A percentile compares a stretch with the other conserved stretches of the same genome.
phyloP scores from a whole-genome alignment of 2,113 vertebrate genomes.

The Paedocypris sp. region DNA sequence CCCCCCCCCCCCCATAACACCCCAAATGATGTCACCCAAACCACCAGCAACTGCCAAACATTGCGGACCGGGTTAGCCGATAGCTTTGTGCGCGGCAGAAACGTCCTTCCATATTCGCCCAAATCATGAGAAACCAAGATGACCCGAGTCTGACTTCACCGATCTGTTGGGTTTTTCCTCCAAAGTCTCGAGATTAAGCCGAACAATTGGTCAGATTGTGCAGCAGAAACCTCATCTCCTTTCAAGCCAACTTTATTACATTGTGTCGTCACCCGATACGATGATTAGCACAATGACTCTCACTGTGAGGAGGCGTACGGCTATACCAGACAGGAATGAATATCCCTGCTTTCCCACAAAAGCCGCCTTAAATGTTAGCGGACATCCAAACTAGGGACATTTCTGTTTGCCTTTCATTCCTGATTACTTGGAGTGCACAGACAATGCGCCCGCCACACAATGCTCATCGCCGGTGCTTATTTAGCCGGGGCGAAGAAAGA shows the following conservation, averaged over 20 bases:
- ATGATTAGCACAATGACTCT: slow-evolving; percentile 35
- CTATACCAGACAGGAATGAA: slow-evolving; percentile 34
- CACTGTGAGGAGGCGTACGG: slow-evolving; percentile 28
- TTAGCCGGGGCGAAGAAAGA: slow-evolving; percentile 14
- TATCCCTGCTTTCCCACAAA: slow-evolving; percentile 16
- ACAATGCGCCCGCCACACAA: neutral
- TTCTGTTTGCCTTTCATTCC: slow-evolving; percentile 17
- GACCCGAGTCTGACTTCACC: slow-evolving; percentile 12
- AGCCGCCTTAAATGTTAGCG: slow-evolving; percentile 21
- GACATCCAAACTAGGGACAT: slow-evolving; percentile 26
- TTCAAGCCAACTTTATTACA: slow-evolving; percentile 39
- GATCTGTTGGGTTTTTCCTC: slow-evolving; percentile 23
- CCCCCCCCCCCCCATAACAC: neutral
- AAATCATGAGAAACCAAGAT: slow-evolving; percentile 19
- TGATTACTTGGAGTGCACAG: neutral
- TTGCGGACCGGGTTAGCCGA: slow-evolving; percentile 2
- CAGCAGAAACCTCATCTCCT: slow-evolving; percentile 35
- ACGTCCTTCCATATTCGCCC: neutral
- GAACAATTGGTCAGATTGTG: slow-evolving; percentile 34
- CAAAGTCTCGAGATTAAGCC: slow-evolving; percentile 21
- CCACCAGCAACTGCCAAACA: slow-evolving; percentile 2
- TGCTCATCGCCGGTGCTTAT: slow-evolving; percentile 23
- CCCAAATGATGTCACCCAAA: slow-evolving; percentile 17
- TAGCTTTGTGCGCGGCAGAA: neutral
- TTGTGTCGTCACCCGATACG: slow-evolving; percentile 35